Conservation (phyloP, 2,113 vertebrate genomes). For the Paramormyrops kingsleyae region DNA sequence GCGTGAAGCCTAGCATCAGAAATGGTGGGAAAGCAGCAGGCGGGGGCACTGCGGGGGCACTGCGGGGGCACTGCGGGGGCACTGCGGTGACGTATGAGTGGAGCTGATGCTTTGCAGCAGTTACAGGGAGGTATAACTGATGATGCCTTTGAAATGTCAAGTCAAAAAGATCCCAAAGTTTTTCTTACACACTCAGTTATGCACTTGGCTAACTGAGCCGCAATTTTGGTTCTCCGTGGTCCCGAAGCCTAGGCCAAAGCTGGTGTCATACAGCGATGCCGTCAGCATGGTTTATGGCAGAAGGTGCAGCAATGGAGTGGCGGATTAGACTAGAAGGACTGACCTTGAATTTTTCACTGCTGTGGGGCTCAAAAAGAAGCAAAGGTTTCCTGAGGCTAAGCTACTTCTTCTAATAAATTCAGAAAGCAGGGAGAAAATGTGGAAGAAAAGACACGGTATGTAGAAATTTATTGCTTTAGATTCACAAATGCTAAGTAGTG, state of each 20-base stretch:
- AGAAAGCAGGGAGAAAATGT: slow-evolving; percentile 19
- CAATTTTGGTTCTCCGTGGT: too few relatives aligned
- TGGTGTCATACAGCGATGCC: not conserved
- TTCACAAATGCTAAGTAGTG: not conserved
- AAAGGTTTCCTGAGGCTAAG: slow-evolving; percentile 61
- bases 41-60: not conserved
- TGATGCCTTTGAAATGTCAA: not conserved
- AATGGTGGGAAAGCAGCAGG: not conserved
- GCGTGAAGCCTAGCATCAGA: not conserved
- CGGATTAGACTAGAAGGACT: slow-evolving; percentile 37
- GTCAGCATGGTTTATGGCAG: not conserved
- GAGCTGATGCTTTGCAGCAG: not conserved
- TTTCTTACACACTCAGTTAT: not conserved
- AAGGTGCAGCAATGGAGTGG: slow-evolving; percentile 1
- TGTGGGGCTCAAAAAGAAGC: slow-evolving; percentile 63
- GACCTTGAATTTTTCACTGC: slow-evolving; percentile 62
- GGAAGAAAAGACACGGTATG: slow-evolving; percentile 18
- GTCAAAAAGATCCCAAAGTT: not conserved
- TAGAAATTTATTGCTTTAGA: slow-evolving; percentile 1
- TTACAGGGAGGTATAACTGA: not conserved
- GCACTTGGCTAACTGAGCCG: not conserved
- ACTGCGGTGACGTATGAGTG: not conserved
- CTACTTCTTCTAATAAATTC: slow-evolving; percentile 58
- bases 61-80: too few relatives aligned
- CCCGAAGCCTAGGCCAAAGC: not conserved